Evolutionary conservation across 2,113 vertebrate species (phyloP).

Genomic region (Rissa tridactyla): DNA sequence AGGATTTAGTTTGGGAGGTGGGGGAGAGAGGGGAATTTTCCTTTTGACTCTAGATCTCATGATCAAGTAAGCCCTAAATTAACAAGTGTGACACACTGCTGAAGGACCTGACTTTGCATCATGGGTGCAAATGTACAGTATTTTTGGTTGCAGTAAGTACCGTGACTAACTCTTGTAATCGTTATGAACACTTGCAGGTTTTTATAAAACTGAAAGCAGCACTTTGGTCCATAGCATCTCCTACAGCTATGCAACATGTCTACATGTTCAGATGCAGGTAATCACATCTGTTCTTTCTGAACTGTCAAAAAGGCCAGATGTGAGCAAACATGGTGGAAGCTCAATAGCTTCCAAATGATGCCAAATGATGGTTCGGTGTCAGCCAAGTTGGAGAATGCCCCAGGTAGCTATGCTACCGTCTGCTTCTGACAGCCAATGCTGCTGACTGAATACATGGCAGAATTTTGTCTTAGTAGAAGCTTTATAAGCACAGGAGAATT

Average conservation of each 20-base stretch:
- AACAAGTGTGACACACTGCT: neutral
- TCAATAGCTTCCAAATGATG: neutral
- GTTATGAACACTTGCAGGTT: neutral
- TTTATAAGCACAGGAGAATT: neutral
- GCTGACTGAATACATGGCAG: neutral
- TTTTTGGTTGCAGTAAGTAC: neutral
- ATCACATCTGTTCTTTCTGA: conserved; percentile 16
- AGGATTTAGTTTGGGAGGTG: neutral
- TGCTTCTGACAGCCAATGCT: neutral
- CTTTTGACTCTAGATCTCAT: neutral
- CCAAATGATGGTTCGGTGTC: neutral
- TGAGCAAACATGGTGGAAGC: neutral
- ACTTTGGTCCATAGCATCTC: neutral
- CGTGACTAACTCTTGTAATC: neutral
- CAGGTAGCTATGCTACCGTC: neutral
- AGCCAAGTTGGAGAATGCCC: neutral
- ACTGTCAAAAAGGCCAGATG: neutral
- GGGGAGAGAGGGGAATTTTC: neutral
- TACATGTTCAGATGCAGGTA: neutral
- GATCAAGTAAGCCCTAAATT: neutral
- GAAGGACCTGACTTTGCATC: neutral
- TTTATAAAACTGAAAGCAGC: neutral
- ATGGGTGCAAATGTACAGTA: neutral
- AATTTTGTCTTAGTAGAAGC: neutral
- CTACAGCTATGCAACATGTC: neutral